Conservation (phyloP, 1,140 invertebrate species). For the Mya arenaria region DNA sequence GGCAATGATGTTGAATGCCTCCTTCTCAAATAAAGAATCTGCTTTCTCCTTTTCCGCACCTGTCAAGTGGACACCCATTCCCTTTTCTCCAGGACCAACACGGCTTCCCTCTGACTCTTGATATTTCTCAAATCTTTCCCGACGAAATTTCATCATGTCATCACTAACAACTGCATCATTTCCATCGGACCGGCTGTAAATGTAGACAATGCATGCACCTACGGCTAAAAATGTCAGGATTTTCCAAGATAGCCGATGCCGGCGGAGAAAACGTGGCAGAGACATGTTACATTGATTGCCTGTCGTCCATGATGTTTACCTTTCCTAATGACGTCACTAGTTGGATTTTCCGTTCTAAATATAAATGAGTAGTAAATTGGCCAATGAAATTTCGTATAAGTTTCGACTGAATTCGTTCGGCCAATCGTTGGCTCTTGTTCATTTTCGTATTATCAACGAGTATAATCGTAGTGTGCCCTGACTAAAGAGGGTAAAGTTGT, state of each 20-base stretch:
- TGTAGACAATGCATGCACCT: constrained; percentile 24
- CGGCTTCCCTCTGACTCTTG: constrained; percentile 59
- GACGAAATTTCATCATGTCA: constrained; percentile 53
- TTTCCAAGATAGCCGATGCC: constrained; percentile 59
- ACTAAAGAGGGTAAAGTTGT: too few species aligned
- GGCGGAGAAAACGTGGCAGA: constrained; percentile 48
- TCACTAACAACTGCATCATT: neutral
- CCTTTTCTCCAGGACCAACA: constrained; percentile 75
- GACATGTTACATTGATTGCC: constrained; percentile 20
- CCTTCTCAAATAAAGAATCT: constrained; percentile 85
- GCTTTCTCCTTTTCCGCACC: constrained; percentile 71
- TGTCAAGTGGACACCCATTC: constrained; percentile 66
- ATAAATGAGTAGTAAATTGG: too few species aligned
- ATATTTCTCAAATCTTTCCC: constrained; percentile 68
- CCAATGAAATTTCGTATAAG: too few species aligned
- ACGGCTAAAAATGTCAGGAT: constrained; percentile 53
- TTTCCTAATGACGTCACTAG: constrained; percentile 14
- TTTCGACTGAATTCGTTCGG: too few species aligned
- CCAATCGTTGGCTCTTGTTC: too few species aligned
- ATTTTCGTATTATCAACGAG: too few species aligned
- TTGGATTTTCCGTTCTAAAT: constrained; percentile 9
- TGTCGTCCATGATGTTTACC: constrained; percentile 41
- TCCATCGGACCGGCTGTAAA: constrained; percentile 11
- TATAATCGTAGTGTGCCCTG: too few species aligned
- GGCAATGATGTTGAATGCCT: constrained; percentile 94